Conservation (phyloP, 2,888 invertebrate species). For the Cantharis rufa region DNA sequence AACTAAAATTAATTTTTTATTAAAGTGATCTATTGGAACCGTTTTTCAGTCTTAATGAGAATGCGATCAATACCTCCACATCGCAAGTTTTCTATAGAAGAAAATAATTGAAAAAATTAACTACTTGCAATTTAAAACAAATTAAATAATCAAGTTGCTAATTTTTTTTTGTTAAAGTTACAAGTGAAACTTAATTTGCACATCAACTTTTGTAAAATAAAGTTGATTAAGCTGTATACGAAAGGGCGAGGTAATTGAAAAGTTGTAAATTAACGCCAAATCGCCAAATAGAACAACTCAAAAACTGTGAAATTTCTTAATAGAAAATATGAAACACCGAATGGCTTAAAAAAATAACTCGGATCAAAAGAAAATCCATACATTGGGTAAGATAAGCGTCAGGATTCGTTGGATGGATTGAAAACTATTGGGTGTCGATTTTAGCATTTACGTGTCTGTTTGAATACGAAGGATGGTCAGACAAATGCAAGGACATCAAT, state of each 20-base stretch:
- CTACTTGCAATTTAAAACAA: not conserved
- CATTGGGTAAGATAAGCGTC: not conserved
- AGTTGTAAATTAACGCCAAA: not conserved
- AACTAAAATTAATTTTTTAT: not conserved
- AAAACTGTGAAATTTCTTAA: not conserved
- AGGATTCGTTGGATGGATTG: slow-evolving; percentile 12
- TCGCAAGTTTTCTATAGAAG: not conserved
- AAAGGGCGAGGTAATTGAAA: not conserved
- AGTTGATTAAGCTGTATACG: not conserved
- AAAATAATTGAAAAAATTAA: not conserved
- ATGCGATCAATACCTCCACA: not conserved
- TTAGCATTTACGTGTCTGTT: slow-evolving; percentile 41
- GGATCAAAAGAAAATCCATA: not conserved
- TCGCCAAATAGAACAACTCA: not conserved
- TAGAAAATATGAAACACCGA: not conserved
- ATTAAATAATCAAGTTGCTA: not conserved
- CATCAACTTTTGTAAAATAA: not conserved
- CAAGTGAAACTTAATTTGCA: not conserved
- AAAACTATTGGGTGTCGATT: slow-evolving; percentile 29
- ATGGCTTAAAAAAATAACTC: not conserved
- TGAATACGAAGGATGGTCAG: slow-evolving; percentile 32
- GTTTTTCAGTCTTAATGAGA: not conserved
- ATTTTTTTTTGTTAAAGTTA: not conserved
- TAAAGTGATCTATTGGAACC: not conserved
- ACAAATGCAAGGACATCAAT: slow-evolving; percentile 49